Evolutionary conservation across 37 sponge, comb jelly and placozoan genomes (phyloP), one percentile per base, ranked within the genome.

Genomic region (Bolinopsis microptera): DNA sequence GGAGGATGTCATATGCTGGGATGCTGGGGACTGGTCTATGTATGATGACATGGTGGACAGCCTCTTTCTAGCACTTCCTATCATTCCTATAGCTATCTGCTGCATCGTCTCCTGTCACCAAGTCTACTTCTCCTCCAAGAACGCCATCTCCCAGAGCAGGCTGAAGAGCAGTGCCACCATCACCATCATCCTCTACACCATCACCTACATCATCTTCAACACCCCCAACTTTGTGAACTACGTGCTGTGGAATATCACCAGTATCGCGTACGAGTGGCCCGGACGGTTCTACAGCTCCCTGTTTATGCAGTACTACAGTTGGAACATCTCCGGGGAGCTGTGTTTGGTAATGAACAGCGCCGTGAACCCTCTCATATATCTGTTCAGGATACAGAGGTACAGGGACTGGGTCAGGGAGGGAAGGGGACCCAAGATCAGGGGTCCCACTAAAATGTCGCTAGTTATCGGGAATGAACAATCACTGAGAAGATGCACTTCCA

Each of bases 1-100:
- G 80, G 80, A 77, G 80, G 80, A 77, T 77, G 80, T 77, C 5
- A 77, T 77, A 34, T 77, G 80, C 80, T 77, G 80, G 80, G 80
- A 77, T 18, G 80, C 33, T 9, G 80, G 80, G 5, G 32, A 21
- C 32, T 32, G 27, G 35, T 77, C 80, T 9, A 77, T 36, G 2
- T 77, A 77, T 32, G 80, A 77, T 32, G 80, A 77, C 18, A 21
- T 77, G 80, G 33, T 77, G 1, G 80, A 77, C 21, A 77, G 80
- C 18, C 80, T 77, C 35, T 77, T 77, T 36, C 80, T 77, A 36
- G 80, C 80, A 0, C 80, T 77, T 1, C 80, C 80, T 36, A 77
- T 77, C 34, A 36, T 77, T 9, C 80, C 80, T 36, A 77, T 77
- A 31, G 36, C 80, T 16, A 35, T 77, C 33, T 77, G 80, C 35